Conservation (phyloP, 2,113 vertebrate species). For the Gambusia affinis region DNA sequence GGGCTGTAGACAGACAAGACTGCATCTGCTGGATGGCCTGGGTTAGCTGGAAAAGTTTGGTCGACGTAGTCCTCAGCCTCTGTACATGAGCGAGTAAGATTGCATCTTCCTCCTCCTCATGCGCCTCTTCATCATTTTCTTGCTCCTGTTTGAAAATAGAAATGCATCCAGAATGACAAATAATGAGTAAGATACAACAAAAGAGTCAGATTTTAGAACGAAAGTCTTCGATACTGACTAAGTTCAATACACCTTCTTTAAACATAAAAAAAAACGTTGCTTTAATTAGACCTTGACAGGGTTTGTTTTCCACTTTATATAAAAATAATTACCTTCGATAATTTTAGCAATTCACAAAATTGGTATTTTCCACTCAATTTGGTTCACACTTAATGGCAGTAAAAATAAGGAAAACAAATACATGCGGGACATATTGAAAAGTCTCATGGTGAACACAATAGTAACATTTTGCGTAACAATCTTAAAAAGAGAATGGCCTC, state of each 20-base stretch:
- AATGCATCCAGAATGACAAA: constrained; percentile 10
- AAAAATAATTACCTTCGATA: too few species aligned
- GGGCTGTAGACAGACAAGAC: constrained; percentile 67
- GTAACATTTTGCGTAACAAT: too few species aligned
- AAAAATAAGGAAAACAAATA: too few species aligned
- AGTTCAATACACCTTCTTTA: background rate
- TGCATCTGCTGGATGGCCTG: constrained; percentile 78
- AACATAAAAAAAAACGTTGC: background rate
- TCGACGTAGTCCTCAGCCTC: constrained; percentile 68
- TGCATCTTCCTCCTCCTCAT: constrained; percentile 53
- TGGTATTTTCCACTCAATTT: background rate
- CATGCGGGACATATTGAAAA: too few species aligned
- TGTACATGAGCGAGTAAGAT: constrained; percentile 59
- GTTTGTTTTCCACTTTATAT: background rate
- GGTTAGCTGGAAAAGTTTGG: constrained; percentile 82
- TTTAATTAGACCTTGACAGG: background rate
- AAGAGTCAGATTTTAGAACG: background rate
- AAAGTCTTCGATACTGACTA: background rate
- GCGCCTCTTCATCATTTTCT: constrained; percentile 36
- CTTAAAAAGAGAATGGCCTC: too few species aligned
- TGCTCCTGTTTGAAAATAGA: constrained; percentile 60
- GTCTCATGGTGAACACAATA: too few species aligned
- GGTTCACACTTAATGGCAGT: too few species aligned
- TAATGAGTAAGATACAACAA: background rate
- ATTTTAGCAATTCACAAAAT: background rate